These are phyloP conservation scores for Maccullochella peelii DNA, from an alignment of 2,113 vertebrate genomes.

Conservation along the genomic window DNA sequence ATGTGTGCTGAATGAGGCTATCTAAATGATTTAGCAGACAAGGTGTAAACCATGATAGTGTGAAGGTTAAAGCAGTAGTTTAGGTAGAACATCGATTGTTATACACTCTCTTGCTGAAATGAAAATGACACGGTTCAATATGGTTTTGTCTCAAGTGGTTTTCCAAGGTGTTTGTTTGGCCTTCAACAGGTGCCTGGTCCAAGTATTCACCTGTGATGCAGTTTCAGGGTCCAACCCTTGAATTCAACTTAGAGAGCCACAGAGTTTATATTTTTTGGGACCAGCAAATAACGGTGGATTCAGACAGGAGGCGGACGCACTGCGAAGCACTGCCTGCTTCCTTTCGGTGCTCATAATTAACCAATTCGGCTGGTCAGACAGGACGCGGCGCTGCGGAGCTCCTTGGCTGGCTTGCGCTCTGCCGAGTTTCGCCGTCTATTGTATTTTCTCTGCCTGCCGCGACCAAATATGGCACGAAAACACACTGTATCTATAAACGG, in stretches of 20 bases:
- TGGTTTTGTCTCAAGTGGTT: slow-evolving; percentile 35
- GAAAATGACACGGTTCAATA: slow-evolving; percentile 43
- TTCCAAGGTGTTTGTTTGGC: slow-evolving; percentile 48
- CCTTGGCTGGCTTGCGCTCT: too few relatives aligned
- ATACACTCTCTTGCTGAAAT: slow-evolving; percentile 18
- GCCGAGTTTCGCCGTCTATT: too few relatives aligned
- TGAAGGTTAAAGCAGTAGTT: slow-evolving; percentile 65
- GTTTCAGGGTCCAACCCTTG: slow-evolving; percentile 1
- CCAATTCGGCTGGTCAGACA: too few relatives aligned
- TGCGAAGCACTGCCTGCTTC: too few relatives aligned
- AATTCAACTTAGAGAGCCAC: not conserved
- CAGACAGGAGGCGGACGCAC: too few relatives aligned
- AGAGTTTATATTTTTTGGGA: not conserved
- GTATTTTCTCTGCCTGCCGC: too few relatives aligned
- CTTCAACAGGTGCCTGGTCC: slow-evolving; percentile 28
- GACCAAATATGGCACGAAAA: too few relatives aligned
- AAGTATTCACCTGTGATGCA: slow-evolving; percentile 5
- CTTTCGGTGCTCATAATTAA: too few relatives aligned
- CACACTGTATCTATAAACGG: too few relatives aligned
- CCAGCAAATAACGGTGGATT: too few relatives aligned
- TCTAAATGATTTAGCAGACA: slow-evolving; percentile 67
- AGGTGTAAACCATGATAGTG: slow-evolving; percentile 36
- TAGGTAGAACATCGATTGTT: slow-evolving; percentile 51
- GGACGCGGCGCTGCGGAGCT: too few relatives aligned
- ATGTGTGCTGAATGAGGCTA: slow-evolving; percentile 41